Percentiles rank a stretch among this genome's conserved stretches.
Conservation (phyloP, 92 coral and sea anemone genomes). For the Virgularia gustaviana region DNA sequence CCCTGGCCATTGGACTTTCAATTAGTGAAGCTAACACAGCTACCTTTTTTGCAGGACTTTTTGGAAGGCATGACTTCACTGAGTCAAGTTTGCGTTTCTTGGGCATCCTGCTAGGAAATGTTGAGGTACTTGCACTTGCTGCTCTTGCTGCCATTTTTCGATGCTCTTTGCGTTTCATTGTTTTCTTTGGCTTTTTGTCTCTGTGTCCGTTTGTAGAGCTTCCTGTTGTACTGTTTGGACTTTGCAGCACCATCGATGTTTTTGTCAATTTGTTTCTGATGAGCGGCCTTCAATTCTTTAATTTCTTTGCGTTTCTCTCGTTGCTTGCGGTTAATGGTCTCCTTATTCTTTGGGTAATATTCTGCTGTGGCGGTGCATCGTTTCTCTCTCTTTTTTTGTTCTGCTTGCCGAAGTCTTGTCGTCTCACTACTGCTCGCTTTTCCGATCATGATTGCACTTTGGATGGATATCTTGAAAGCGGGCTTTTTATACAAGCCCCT, state of each 20-base stretch:
- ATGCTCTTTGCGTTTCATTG: not conserved
- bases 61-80: conserved; percentile 2
- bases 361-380: not conserved
- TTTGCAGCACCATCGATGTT: not conserved
- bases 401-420: not conserved
- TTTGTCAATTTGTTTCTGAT: not conserved
- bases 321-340: conserved; percentile 3
- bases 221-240: conserved; percentile 3
- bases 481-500: no score
- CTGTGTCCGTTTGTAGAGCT: conserved; percentile 15
- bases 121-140: no score
- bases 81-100: not conserved
- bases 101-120: not conserved
- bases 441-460: no score
- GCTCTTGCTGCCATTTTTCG: no score
- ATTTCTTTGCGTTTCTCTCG: conserved; percentile 8
- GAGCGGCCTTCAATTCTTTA: not conserved
- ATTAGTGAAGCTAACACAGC: conserved; percentile 11
- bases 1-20: conserved; percentile 18
- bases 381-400: not conserved
- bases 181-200: conserved; percentile 8
- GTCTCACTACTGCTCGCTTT: no score
- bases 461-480: no score
- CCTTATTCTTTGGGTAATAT: conserved; percentile 10
- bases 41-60: conserved; percentile 23